These are phyloP conservation scores for Hippocampus comes DNA, from an alignment of 2,113 vertebrate species.

Conservation along the genomic window DNA sequence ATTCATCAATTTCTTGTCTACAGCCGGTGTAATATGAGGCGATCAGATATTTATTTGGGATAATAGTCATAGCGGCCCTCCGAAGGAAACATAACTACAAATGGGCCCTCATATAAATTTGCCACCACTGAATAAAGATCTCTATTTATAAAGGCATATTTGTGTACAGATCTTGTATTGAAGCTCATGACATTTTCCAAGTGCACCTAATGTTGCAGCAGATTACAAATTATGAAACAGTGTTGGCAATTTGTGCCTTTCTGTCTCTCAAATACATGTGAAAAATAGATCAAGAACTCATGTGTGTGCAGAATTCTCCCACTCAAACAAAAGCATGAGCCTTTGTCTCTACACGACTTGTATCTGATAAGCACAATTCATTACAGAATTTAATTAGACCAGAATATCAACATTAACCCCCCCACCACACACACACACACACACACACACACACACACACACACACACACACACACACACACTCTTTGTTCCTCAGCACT, in stretches of 20 bases:
- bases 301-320: constrained; percentile 38
- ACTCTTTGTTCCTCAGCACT: constrained; percentile 66
- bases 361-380: constrained; percentile 61
- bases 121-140: not conserved
- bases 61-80: too few relatives aligned
- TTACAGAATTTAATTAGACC: constrained; percentile 72
- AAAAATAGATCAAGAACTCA: constrained; percentile 55
- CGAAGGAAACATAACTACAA: too few relatives aligned
- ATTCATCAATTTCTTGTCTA: too few relatives aligned
- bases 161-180: not conserved
- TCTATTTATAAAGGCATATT: not conserved
- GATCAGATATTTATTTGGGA: too few relatives aligned
- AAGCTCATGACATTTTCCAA: not conserved
- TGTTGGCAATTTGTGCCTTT: constrained; percentile 37
- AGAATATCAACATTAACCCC: constrained; percentile 73
- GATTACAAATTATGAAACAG: constrained; percentile 17
- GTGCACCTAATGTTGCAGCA: not conserved
- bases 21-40: too few relatives aligned
- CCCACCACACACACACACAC: constrained; percentile 13
- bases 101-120: too few relatives aligned
- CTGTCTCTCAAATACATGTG: constrained; percentile 42
- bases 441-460: constrained; percentile 5
- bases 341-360: constrained; percentile 30
- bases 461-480: constrained; percentile 6
- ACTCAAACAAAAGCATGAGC: constrained; percentile 43